Percentiles rank a stretch among this genome's conserved stretches.
Evolutionary conservation across 2,113 vertebrate genomes (phyloP).

Genomic region (Fulmarus glacialis): DNA sequence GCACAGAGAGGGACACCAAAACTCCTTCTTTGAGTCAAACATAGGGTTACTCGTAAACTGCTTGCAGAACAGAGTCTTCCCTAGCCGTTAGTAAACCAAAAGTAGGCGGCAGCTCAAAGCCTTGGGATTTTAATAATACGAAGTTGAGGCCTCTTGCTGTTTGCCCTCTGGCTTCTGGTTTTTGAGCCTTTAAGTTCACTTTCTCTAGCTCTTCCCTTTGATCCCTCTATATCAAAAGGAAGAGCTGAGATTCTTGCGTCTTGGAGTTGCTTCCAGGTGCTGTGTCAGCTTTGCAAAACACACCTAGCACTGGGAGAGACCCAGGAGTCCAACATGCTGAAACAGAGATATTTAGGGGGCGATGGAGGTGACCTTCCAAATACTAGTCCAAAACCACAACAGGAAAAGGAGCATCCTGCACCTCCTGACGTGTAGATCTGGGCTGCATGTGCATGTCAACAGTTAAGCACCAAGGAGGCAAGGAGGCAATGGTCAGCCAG

Average conservation of each 20-base stretch:
- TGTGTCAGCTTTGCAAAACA: background rate
- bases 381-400: background rate
- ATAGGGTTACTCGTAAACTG: background rate
- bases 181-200: conserved; percentile 5
- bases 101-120: background rate
- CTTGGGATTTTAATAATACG: background rate
- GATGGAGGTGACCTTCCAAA: background rate
- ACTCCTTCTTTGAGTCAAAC: background rate
- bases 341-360: background rate
- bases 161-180: background rate
- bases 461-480: background rate
- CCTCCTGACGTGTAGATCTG: background rate
- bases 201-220: conserved; percentile 14
- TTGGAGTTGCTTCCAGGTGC: background rate
- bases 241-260: background rate
- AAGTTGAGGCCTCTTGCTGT: background rate
- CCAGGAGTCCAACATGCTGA: background rate
- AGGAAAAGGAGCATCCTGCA: background rate
- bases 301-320: background rate
- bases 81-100: background rate
- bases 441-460: background rate
- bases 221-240: background rate
- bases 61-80: background rate
- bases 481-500: background rate
- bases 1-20: background rate